Conservation (phyloP, 2,797 vertebrate species). For the Morus bassanus region DNA sequence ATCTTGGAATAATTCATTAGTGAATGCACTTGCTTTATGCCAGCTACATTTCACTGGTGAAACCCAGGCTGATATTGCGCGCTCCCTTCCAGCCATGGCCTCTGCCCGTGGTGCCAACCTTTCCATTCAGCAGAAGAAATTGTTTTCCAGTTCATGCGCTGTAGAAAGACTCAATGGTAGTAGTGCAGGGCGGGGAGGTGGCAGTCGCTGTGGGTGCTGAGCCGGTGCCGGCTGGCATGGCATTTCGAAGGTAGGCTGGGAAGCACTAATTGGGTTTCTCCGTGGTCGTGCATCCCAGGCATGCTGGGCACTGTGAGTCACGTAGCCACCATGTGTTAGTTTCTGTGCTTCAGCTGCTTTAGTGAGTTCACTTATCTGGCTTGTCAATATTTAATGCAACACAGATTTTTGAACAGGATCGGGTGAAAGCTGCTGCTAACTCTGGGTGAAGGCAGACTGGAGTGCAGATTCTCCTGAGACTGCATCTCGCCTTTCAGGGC, state of each 20-base stretch:
- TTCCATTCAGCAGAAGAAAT: background rate
- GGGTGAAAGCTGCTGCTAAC: background rate
- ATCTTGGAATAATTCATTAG: constrained; percentile 35
- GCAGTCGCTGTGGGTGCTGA: fast-evolving
- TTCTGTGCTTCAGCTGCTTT: background rate
- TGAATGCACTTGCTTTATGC: background rate
- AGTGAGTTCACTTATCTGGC: background rate
- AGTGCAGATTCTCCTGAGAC: background rate
- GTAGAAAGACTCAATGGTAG: background rate
- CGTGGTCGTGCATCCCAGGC: fast-evolving
- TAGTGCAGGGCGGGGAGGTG: background rate
- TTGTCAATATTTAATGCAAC: background rate
- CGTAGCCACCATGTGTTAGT: fast-evolving
- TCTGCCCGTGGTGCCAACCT: fast-evolving
- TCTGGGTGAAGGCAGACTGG: background rate
- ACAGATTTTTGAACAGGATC: background rate
- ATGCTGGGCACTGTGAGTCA: fast-evolving
- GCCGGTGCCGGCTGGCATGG: fast-evolving
- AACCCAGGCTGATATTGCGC: background rate
- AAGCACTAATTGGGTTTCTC: background rate
- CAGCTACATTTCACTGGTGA: background rate
- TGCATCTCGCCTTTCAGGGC: fast-evolving
- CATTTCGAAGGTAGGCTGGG: background rate
- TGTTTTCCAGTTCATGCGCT: background rate
- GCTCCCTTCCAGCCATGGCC: background rate